Evolutionary conservation across 2,888 invertebrate species (phyloP), one percentile per base, ranked within the genome.

Genomic region (Scaptomyza flava): DNA sequence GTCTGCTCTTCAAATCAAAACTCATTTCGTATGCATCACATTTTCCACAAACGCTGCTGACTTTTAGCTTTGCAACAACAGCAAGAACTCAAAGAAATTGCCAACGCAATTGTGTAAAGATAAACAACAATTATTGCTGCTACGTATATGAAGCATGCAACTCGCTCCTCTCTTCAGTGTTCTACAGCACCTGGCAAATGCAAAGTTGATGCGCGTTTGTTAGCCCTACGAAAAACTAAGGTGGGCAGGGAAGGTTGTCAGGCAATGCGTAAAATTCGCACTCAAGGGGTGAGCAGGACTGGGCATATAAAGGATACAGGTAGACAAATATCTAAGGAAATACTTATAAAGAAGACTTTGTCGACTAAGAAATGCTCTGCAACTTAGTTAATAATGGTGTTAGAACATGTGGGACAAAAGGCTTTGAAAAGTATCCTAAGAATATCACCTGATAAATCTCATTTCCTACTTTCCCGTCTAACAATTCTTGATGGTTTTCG

Each of bases 71-170:
- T 64, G 63, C 69, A 57, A 58, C 68, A 50, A 17, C 47, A 52
- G 3, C n/a, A 38, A 23, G 52, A 70, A 63, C 80, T 71, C 77
- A 81, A 85, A 87, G 87, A 76, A 87, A 89, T 87, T 85, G 77
- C 73, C 81, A 80, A 88, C 87, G 79, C 83, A 86, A 87, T 85
- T 84, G 87, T 77, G 81, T 82, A 82, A 88, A 88, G 87, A 89
- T 90, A 89, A 89, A 89, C 90, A 89, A 89, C 89, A 89, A 89
- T 89, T 90, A 90, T 88, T 88, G 78, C 81, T 86, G 76, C 71
- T 67, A 53, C 48, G 48, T 57, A 56, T 63, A 68, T 65, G 62
- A 52, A 52, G 56, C 64, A 68, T 30, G 56, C 64, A 71, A 23
- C 42, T 14, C 14, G 3, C 6, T 5, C 11, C 33, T 8, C 42